Evolutionary conservation across 2,797 vertebrate species (phyloP), one percentile per base, ranked within the genome.

Genomic region (Peromyscus attwateri): DNA sequence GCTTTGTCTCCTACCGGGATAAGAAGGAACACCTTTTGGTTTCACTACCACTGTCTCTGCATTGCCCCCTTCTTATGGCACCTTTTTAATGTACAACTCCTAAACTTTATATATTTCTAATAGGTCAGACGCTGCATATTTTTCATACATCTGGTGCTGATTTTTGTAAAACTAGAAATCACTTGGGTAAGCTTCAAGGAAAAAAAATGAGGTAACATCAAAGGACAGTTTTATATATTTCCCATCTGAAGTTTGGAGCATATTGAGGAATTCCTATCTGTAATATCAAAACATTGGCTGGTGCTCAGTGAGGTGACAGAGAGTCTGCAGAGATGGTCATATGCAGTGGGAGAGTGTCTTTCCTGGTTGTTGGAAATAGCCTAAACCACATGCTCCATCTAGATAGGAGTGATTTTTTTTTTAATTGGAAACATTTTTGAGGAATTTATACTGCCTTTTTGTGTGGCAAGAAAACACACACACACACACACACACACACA

Each of bases 81-180:
- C 97, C 98, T 98, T 98, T 98, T 97, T 98, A 98, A 97, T 91
- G 94, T 97, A 98, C 98, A 98, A 97, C 96, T 96, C 88, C 97
- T 97, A 97, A 98, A 98, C 98, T 98, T 98, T 98, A 92, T 98
- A 98, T 98, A 96, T 97, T 98, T 98, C 98, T 98, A 98, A 97
- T 97, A 97, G 95, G 98, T 97, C 98, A 97, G 95, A 97, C 98
- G 96, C 98, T 98, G 97, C 98, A 97, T 98, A 98, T 98, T 98
- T 98, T 98, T 98, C 98, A 98, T 98, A 98, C 98, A 98, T 98
- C 98, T 98, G 98, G 98, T 98, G 98, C 98, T 98, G 98, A 97
- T 98, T 98, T 98, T 98, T 98, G 97, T 97, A 97, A 97, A 98
- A 98, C 92, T 92, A 96, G 82, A 96, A 95, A 97, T 96, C 97